Percentiles rank a stretch among this genome's conserved stretches.
phyloP scores from a whole-genome alignment of 2,113 vertebrate species.

The Bostrychus sinensis region DNA sequence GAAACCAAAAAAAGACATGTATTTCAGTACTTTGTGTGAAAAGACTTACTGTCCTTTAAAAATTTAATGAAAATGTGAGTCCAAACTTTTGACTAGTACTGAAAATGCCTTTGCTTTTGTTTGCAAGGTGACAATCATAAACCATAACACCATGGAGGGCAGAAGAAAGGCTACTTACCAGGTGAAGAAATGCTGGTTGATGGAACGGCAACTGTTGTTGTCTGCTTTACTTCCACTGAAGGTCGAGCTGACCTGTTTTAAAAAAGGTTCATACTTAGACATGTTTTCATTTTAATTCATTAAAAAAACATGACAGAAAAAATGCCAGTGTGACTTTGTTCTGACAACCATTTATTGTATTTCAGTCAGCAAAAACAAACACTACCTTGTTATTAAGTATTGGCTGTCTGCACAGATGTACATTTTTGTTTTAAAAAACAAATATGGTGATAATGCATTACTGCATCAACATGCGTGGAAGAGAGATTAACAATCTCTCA shows the following conservation, averaged over 20 bases:
- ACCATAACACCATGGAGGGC: background rate
- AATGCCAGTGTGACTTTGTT: conserved; percentile 12
- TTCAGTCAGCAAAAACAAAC: conserved; percentile 38
- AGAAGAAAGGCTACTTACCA: conserved; percentile 60
- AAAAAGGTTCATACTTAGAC: conserved; percentile 66
- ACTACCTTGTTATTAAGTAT: background rate
- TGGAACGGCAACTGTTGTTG: conserved; percentile 40
- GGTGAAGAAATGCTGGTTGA: conserved; percentile 51
- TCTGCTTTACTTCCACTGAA: conserved; percentile 70
- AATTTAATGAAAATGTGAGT: no score
- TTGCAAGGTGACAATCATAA: no score
- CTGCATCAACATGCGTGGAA: conserved; percentile 12
- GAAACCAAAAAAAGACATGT: background rate
- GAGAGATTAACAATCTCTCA: no score
- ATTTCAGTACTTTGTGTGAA: no score
- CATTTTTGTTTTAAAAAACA: no score
- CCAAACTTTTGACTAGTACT: no score
- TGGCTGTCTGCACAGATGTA: no score
- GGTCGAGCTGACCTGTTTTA: conserved; percentile 73
- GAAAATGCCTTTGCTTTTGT: no score
- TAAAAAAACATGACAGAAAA: conserved; percentile 35
- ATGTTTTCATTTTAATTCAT: conserved; percentile 29
- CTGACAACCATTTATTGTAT: conserved; percentile 42
- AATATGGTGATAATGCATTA: no score
- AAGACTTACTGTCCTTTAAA: no score